These are phyloP conservation scores for Cassiopea andromeda DNA, from an alignment of 30 jellyfish, hydroid and myxozoan species.

Conservation along the genomic window DNA sequence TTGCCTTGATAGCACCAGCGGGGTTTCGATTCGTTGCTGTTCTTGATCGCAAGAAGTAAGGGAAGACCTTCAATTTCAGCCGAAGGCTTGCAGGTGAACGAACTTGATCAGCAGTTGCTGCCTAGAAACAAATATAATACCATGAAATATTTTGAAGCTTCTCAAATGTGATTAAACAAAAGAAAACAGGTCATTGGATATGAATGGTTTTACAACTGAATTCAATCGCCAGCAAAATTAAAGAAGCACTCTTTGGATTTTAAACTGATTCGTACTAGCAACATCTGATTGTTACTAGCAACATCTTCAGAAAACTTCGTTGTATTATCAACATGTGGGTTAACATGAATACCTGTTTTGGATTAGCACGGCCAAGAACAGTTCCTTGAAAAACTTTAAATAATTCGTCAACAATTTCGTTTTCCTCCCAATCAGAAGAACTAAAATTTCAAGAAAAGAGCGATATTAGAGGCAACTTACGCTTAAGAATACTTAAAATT, in stretches of 20 bases:
- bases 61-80: slow-evolving; percentile 90
- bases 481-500: no score
- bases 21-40: slow-evolving; percentile 77
- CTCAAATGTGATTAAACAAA: no score
- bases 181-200: no score
- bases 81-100: slow-evolving; percentile 80
- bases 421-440: slow-evolving; percentile 75
- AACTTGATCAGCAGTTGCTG: slow-evolving; percentile 52
- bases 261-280: no score
- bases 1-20: slow-evolving; percentile 80
- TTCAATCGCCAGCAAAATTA: no score
- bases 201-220: no score
- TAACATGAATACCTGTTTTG: slow-evolving; percentile 58
- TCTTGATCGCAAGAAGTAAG: slow-evolving; percentile 79
- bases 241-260: no score
- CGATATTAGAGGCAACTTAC: no score
- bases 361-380: slow-evolving; percentile 82
- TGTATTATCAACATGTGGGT: not conserved
- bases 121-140: slow-evolving; percentile 31
- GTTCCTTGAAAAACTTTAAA: slow-evolving; percentile 81
- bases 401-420: slow-evolving; percentile 63
- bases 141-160: not conserved
- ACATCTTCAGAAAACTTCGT: no score
- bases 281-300: no score
- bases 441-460: slow-evolving; percentile 2